A percentile compares a stretch with the other conserved stretches of the same genome.
Evolutionary conservation across 2,888 invertebrate species (phyloP).

Genomic region (Drosophila quinaria): DNA sequence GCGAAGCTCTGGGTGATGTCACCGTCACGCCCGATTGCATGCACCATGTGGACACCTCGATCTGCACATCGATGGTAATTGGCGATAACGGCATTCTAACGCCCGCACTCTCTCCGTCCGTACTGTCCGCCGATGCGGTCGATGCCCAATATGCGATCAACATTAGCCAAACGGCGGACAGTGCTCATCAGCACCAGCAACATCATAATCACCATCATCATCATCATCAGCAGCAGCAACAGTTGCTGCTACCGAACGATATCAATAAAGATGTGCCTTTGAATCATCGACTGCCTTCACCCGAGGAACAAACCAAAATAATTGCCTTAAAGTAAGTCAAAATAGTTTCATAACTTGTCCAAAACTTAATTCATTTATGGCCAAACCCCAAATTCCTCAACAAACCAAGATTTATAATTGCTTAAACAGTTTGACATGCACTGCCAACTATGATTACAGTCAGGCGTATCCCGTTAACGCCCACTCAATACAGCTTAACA

Average conservation of each 20-base stretch:
- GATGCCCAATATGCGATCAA: conserved; percentile 84
- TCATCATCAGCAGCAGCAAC: conserved; percentile 60
- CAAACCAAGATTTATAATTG: not conserved
- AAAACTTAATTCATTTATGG: too few relatives aligned
- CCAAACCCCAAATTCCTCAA: too few relatives aligned
- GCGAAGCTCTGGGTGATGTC: conserved; percentile 89
- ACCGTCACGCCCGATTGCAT: conserved; percentile 93
- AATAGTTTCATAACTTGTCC: too few relatives aligned
- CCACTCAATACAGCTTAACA: not conserved
- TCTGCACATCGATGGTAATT: conserved; percentile 86
- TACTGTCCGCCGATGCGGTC: conserved; percentile 84
- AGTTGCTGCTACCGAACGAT: conserved; percentile 83
- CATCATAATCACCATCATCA: conserved; percentile 54
- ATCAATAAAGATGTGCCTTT: conserved; percentile 88
- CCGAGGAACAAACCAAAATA: conserved; percentile 93
- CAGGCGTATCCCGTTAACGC: not conserved
- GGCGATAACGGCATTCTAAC: conserved; percentile 84
- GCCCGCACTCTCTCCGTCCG: conserved; percentile 85
- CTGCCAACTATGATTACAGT: conserved; percentile 8
- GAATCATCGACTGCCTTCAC: conserved; percentile 94
- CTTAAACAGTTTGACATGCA: conserved; percentile 8
- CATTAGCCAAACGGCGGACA: conserved; percentile 81
- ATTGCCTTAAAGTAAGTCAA: conserved; percentile 91
- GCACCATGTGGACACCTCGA: conserved; percentile 87
- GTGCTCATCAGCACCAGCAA: conserved; percentile 54